Evolutionary conservation across 2,888 invertebrate genomes (phyloP).

Genomic region (Amphimallon solstitiale): DNA sequence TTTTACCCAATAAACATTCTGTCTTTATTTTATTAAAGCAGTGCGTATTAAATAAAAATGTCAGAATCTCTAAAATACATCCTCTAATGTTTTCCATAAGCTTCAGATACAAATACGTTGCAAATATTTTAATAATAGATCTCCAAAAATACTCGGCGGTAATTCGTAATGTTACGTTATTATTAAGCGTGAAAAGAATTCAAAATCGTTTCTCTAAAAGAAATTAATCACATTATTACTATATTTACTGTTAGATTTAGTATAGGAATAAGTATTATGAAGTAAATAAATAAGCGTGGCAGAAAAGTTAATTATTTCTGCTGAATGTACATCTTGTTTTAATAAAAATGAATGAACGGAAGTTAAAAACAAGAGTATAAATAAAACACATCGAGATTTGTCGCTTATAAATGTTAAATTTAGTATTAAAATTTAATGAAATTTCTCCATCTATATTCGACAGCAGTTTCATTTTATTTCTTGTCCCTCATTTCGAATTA

Average conservation of each 20-base stretch:
- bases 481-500: neutral
- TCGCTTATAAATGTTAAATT: too few species aligned
- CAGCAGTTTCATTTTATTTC: conserved; percentile 7
- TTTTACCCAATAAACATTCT: too few species aligned
- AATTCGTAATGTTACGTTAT: conserved; percentile 4
- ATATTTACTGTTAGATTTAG: neutral
- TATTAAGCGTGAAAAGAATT: conserved; percentile 8
- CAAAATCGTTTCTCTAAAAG: neutral
- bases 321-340: neutral
- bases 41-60: too few species aligned
- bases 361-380: neutral
- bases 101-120: too few species aligned
- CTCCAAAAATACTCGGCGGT: conserved; percentile 4
- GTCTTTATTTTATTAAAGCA: too few species aligned
- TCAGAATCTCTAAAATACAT: too few species aligned
- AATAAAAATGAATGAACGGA: conserved; percentile 9
- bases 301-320: conserved; percentile 12
- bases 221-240: conserved; percentile 20
- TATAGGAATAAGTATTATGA: neutral
- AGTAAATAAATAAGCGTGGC: neutral
- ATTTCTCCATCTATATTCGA: conserved; percentile 16
- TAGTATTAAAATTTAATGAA: neutral
- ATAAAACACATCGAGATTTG: too few species aligned
- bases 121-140: neutral
- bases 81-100: too few species aligned